Evolutionary conservation across 2,888 invertebrate genomes (phyloP).

Genomic region (Hoplodrina blanda): DNA sequence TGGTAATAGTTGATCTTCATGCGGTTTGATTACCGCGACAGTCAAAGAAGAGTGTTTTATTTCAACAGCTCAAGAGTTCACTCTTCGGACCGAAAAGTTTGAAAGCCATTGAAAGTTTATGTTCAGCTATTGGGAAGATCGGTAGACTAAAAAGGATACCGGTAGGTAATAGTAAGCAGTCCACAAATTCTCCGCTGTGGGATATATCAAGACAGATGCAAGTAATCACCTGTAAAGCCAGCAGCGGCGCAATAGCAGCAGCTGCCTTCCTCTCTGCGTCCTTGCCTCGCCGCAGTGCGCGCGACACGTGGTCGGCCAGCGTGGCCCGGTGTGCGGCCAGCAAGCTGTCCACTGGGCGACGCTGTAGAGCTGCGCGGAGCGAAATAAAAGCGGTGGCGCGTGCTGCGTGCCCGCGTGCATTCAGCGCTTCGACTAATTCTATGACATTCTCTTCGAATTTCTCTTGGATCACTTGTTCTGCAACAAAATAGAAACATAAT

Average conservation of each 20-base stretch:
- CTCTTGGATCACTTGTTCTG: constrained; percentile 90
- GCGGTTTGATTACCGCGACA: too few relatives aligned
- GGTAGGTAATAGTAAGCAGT: too few relatives aligned
- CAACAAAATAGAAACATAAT: background rate
- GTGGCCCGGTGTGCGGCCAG: constrained; percentile 94
- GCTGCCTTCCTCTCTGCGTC: constrained; percentile 96
- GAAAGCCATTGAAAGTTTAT: too few relatives aligned
- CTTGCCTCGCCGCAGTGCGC: constrained; percentile 95
- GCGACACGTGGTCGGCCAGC: constrained; percentile 95
- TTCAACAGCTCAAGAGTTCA: too few relatives aligned
- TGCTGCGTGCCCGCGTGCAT: constrained; percentile 96
- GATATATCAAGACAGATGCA: background rate
- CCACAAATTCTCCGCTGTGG: too few relatives aligned
- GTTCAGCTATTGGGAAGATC: too few relatives aligned
- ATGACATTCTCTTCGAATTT: constrained; percentile 96
- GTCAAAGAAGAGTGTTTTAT: too few relatives aligned
- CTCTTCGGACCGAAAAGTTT: too few relatives aligned
- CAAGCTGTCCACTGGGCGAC: constrained; percentile 94
- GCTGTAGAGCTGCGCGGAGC: constrained; percentile 93
- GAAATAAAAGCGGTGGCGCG: constrained; percentile 93
- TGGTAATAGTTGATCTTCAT: too few relatives aligned
- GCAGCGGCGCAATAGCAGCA: constrained; percentile 94
- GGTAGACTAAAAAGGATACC: too few relatives aligned
- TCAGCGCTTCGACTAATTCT: constrained; percentile 96
- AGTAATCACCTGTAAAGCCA: constrained; percentile 94